Conservation (phyloP, 2,113 vertebrate genomes). For the Meles meles region DNA sequence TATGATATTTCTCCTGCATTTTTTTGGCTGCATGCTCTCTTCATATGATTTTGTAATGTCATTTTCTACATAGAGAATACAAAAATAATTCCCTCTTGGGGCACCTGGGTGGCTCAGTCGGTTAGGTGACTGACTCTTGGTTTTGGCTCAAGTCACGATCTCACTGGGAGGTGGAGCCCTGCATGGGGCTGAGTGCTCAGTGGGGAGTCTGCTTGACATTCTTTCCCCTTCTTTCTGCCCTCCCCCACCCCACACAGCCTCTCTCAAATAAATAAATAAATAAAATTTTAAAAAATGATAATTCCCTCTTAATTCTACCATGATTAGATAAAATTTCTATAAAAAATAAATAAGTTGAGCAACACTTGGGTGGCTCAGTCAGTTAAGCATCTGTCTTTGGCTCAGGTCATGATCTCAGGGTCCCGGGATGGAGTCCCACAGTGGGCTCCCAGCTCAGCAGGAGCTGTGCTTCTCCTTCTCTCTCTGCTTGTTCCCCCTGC, state of each 20-base stretch:
- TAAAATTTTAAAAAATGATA: neutral
- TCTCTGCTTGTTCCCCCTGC: too few species aligned
- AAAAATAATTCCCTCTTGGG: neutral
- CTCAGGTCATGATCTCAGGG: too few species aligned
- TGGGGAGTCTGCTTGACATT: neutral
- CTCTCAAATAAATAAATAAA: neutral
- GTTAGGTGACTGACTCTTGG: neutral
- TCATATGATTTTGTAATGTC: neutral
- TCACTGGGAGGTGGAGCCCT: neutral
- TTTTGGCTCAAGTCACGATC: neutral
- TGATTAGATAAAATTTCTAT: neutral
- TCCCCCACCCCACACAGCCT: neutral
- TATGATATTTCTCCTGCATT: neutral
- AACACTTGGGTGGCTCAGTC: too few species aligned
- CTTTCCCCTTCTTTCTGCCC: neutral
- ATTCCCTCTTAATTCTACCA: neutral
- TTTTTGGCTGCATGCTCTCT: neutral
- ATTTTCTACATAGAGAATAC: neutral
- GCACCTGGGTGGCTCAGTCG: neutral
- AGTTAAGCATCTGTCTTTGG: too few species aligned
- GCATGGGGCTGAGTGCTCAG: fast-evolving
- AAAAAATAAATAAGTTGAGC: neutral
- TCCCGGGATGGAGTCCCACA: too few species aligned
- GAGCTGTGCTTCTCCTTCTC: too few species aligned
- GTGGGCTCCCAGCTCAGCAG: too few species aligned